Base-by-base conservation (phyloP, 1,140 invertebrate species). In the Drosophila erecta region DNA sequence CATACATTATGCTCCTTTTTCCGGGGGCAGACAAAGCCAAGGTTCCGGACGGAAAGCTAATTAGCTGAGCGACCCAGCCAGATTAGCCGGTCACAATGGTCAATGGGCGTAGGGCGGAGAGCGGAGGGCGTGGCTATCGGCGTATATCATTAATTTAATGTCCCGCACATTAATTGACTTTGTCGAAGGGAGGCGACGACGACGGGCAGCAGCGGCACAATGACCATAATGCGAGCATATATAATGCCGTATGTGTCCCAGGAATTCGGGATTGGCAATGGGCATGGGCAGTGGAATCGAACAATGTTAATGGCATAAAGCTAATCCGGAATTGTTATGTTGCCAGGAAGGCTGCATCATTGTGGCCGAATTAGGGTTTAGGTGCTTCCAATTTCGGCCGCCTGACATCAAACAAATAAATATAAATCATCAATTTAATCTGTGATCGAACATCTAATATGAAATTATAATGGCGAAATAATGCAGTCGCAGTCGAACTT, bases 121-220 rank as follows among this genome's bases (percentile, higher is more conserved):
- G 24, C 4, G 30, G 56, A 14, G 14, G 70, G 53, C 50, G 59
- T 57, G 62, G 47, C 41, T 83, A 86, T 87, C 79, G 72, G 79
- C 38, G 62, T 74, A 89, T 77, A 89, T 89, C 84, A 87, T 87
- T 87, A 89, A 87, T 87, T 89, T 87, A 80, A 89, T 87, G 84
- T 58, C 59, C 71, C 72, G 72, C 72, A 75, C 71, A 75, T 75
- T 75, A 75, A 75, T 75, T 75, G 72, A 75, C 71, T 75, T 75
- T 75, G 60, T 56, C 60, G 40, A 20, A 38, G 38, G 8, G 41
- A 35, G 37, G 40, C 49, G 47, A 65, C 54, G 43, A 14, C 12
- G 35, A 38, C 14, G 37, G 37, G 33, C 33, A 7, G 12, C 37
- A 35, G 53, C 50, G 35, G 53, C 50, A 44, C 60, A 65, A 75